Conservation (phyloP, 2,113 vertebrate species). For the Toxotes chatareus region DNA sequence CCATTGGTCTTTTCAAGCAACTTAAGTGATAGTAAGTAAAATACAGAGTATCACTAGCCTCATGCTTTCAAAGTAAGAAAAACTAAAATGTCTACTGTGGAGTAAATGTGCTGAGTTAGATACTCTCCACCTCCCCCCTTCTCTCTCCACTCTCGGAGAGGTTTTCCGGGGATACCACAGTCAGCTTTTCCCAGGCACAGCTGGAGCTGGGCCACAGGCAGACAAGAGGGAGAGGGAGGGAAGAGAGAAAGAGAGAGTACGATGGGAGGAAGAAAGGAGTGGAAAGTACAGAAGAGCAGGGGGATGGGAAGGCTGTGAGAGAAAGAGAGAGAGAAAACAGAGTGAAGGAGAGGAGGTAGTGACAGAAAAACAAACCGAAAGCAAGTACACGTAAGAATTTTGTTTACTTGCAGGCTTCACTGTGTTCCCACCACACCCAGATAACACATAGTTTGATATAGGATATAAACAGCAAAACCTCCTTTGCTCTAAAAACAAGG, state of each 20-base stretch:
- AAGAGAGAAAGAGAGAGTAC: conserved; percentile 7
- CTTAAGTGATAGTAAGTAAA: conserved; percentile 15
- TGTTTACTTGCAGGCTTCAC: conserved; percentile 63
- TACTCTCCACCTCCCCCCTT: conserved; percentile 17
- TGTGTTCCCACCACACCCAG: conserved; percentile 73
- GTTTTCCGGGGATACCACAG: conserved; percentile 75
- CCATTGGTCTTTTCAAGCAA: neutral
- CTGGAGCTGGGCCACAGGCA: conserved; percentile 64
- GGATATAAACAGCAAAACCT: conserved; percentile 45
- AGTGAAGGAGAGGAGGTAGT: conserved; percentile 4
- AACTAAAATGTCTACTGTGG: conserved; percentile 46
- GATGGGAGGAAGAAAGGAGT: conserved; percentile 21
- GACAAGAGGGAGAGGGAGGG: conserved; percentile 1
- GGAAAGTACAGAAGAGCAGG: conserved; percentile 27
- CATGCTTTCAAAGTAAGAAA: conserved; percentile 40
- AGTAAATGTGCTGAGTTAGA: conserved; percentile 70
- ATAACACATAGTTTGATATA: conserved; percentile 64
- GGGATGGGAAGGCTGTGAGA: conserved; percentile 2
- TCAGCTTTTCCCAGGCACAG: conserved; percentile 78
- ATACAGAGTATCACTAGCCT: conserved; percentile 1
- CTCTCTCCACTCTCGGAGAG: conserved; percentile 41
- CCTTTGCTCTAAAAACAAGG: conserved; percentile 30
- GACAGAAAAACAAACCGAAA: conserved; percentile 43
- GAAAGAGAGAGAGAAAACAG: neutral
- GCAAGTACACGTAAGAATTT: conserved; percentile 38